These are phyloP conservation scores for Mola mola DNA, from an alignment of 2,113 vertebrate genomes.

Conservation along the genomic window DNA sequence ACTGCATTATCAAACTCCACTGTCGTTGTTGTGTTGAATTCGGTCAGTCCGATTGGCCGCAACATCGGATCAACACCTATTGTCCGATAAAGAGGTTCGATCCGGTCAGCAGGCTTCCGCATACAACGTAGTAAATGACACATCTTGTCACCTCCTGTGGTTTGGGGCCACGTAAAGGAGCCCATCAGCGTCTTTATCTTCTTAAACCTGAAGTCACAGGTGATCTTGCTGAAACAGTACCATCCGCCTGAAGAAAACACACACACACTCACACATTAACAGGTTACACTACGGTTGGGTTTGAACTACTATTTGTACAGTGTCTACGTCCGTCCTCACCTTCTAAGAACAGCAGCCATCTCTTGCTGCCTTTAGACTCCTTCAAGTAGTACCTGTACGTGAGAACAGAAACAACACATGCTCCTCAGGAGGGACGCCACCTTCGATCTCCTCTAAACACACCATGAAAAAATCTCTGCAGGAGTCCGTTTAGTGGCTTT, in stretches of 20 bases:
- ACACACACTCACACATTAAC: conserved; percentile 16
- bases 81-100: no score
- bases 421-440: conserved; percentile 2
- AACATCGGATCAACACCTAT: no score
- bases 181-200: conserved; percentile 90
- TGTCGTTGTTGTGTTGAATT: no score
- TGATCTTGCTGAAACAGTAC: conserved; percentile 92
- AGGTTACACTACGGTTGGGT: background rate
- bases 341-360: conserved; percentile 92
- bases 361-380: conserved; percentile 90
- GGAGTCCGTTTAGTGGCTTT: conserved; percentile 22
- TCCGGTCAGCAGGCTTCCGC: no score
- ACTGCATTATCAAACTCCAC: no score
- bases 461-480: conserved; percentile 48
- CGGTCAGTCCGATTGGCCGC: no score
- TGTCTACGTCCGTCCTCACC: no score
- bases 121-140: no score
- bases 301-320: no score
- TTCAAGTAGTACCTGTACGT: conserved; percentile 91
- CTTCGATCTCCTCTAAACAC: conserved; percentile 73
- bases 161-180: conserved; percentile 88
- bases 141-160: conserved; percentile 83
- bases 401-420: background rate
- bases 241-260: conserved; percentile 89
- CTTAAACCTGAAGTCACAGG: conserved; percentile 87